Base-by-base conservation (phyloP, 1,140 invertebrate species). In the Hylyphantes graminicola region DNA sequence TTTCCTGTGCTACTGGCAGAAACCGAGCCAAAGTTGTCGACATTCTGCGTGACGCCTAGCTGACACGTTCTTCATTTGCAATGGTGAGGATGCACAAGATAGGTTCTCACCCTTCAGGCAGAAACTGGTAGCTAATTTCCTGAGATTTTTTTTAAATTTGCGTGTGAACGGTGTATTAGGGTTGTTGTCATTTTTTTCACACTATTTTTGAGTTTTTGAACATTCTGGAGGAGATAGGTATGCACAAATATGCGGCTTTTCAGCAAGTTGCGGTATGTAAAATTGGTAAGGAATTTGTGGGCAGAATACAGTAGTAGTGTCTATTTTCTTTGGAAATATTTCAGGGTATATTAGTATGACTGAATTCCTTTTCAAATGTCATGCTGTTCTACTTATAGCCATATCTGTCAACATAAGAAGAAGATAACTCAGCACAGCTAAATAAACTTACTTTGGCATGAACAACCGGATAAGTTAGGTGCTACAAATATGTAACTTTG, bases 51-150 rank as follows among this genome's bases (percentile, higher is more conserved):
- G 74, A 76, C 74, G 50, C 67, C 8, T 21, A 19, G 63, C 64
- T 78, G 76, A 78, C 76, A 78, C 63, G 35, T n/a, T n/a, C 55
- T 67, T 78, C 76, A 67, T 78, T 65, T 12, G 50, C 11, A 76
- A 54, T 53, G 76, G 76, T 78, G 76, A 54, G 50, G 50, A 78
- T 35, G 55, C 51, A 67, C 35, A 12, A 48, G 61, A 78, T 78
- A 67, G 2, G 11, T 78, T 78, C 76, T 55, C 76, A 78, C 51
- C 50, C 51, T 11, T 10, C 6, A 65, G 64, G 55, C 76, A 76
- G 15, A 54, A 55, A 17, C 55, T 67, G 11, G 21, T 21, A 8
- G 76, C 63, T 67, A 76, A 67, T 78, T 78, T 78, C 63, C 50
- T 67, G 5, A 35, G 35, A 35, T 35, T 78, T 67, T 67, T 53